Evolutionary conservation across 2,888 invertebrate genomes (phyloP).

Genomic region (Leptinotarsa tumamoca): DNA sequence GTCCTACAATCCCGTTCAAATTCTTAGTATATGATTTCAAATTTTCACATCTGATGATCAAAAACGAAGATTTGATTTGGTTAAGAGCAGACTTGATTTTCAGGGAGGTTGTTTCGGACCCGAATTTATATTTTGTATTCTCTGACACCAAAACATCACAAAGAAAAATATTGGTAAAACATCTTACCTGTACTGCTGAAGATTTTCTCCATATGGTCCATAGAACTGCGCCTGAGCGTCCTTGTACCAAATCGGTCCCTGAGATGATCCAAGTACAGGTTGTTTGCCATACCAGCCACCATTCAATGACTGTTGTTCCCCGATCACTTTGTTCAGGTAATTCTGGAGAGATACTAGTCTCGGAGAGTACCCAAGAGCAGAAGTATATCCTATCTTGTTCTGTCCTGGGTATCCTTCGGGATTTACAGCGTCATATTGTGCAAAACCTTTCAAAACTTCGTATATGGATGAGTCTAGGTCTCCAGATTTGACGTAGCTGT

Average conservation of each 20-base stretch:
- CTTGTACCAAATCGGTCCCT: background rate
- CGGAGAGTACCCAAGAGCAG: background rate
- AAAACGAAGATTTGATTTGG: too few species aligned
- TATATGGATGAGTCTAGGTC: constrained; percentile 43
- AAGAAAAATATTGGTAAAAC: background rate
- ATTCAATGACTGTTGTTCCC: background rate
- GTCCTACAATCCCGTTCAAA: too few species aligned
- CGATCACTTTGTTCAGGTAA: background rate
- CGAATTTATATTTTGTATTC: too few species aligned
- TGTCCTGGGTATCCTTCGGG: background rate
- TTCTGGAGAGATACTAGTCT: background rate
- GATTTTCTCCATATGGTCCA: background rate
- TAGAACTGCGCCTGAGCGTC: background rate
- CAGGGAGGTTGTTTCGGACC: too few species aligned
- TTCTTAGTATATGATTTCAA: too few species aligned
- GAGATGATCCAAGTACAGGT: background rate
- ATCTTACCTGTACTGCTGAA: constrained; percentile 1
- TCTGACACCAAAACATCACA: too few species aligned
- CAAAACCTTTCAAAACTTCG: constrained; percentile 34
- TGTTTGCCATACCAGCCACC: background rate
- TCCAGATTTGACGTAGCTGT: constrained; percentile 45
- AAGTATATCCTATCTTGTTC: background rate
- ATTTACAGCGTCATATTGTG: background rate
- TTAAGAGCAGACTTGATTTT: too few species aligned
- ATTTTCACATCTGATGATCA: too few species aligned